A percentile compares a stretch with the other conserved stretches of the same genome.
phyloP scores from a whole-genome alignment of 2,797 vertebrate genomes.

The Hemitrygon akajei region DNA sequence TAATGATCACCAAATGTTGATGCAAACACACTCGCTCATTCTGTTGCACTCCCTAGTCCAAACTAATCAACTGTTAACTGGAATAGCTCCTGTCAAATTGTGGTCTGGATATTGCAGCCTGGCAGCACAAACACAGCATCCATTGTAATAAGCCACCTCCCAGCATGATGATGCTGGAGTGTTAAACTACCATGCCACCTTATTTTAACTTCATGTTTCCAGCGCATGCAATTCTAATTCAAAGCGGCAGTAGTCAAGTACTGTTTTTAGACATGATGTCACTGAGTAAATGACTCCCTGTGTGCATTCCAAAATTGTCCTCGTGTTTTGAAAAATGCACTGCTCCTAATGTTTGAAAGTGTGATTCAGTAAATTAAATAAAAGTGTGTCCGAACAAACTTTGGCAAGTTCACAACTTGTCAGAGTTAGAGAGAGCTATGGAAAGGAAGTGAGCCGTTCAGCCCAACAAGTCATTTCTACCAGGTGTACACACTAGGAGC shows the following conservation, averaged over 20 bases:
- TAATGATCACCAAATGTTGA: slow-evolving; percentile 25
- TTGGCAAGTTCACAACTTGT: neutral
- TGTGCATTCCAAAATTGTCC: neutral
- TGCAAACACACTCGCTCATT: neutral
- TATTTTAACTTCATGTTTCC: neutral
- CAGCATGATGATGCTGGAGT: neutral
- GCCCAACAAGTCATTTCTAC: too few species aligned
- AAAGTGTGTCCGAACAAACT: neutral
- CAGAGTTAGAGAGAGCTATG: too few species aligned
- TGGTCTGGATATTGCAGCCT: neutral
- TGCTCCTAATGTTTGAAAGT: neutral
- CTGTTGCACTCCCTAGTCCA: neutral
- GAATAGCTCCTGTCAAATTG: neutral
- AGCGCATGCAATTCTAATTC: neutral
- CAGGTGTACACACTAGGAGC: too few species aligned
- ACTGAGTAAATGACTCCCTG: neutral
- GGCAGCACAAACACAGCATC: neutral
- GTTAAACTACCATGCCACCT: neutral
- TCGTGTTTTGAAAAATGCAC: neutral
- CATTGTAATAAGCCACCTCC: neutral
- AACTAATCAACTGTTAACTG: neutral
- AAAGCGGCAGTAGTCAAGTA: neutral
- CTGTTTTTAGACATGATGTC: slow-evolving; percentile 18
- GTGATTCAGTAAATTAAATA: neutral
- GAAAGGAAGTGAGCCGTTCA: too few species aligned